Evolutionary conservation across 2,797 vertebrate genomes (phyloP).

Genomic region (Phalanger gymnotis): DNA sequence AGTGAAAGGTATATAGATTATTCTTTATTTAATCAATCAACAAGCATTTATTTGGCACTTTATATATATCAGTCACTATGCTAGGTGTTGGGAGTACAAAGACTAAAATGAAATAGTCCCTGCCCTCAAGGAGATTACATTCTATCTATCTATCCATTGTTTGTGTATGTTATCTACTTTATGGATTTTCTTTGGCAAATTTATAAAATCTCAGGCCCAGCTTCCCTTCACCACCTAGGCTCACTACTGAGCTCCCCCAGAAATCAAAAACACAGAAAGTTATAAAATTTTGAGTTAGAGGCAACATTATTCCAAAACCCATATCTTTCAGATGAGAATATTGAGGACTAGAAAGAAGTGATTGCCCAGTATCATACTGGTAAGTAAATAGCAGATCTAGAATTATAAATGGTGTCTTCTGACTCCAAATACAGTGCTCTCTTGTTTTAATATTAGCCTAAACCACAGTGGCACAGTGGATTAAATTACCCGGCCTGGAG

Average conservation of each 20-base stretch:
- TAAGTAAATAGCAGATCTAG: background rate
- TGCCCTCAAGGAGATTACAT: background rate
- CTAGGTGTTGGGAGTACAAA: background rate
- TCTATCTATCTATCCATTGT: background rate
- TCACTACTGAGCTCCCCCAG: background rate
- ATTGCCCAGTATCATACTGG: background rate
- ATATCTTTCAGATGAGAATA: background rate
- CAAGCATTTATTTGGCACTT: background rate
- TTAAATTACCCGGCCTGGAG: background rate
- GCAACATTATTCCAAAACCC: background rate
- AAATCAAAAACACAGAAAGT: background rate
- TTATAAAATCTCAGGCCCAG: background rate
- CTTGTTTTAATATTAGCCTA: background rate
- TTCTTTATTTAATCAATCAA: background rate
- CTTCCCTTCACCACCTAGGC: accelerated
- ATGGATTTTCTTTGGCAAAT: background rate
- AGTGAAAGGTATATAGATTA: background rate
- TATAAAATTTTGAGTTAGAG: background rate
- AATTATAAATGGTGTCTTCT: background rate
- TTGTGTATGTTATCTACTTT: background rate
- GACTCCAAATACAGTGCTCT: background rate
- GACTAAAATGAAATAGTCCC: background rate
- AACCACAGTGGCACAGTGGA: background rate
- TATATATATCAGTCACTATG: background rate
- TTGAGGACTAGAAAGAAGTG: background rate